Percentiles rank a stretch among this genome's conserved stretches.
phyloP scores from a whole-genome alignment of 2,888 invertebrate genomes.

The Ectemnius lituratus region DNA sequence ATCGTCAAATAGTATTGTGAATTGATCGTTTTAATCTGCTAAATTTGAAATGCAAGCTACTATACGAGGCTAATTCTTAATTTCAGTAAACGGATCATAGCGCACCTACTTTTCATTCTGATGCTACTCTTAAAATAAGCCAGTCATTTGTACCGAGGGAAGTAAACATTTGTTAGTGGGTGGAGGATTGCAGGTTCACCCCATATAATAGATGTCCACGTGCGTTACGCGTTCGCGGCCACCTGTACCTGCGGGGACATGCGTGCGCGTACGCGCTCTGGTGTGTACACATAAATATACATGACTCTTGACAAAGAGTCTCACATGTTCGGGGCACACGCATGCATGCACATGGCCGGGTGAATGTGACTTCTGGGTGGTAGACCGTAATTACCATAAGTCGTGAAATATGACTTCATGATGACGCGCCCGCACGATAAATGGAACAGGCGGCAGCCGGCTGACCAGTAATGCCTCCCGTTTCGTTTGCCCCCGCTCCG shows the following conservation, averaged over 20 bases:
- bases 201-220: constrained; percentile 4
- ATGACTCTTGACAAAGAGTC: constrained; percentile 55
- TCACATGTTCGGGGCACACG: constrained; percentile 31
- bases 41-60: too few species aligned
- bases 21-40: too few species aligned
- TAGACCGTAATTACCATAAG: constrained; percentile 75
- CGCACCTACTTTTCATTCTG: too few species aligned
- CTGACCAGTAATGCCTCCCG: constrained; percentile 56
- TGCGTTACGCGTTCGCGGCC: constrained; percentile 9
- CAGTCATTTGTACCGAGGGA: too few species aligned
- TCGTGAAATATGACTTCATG: constrained; percentile 76
- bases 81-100: too few species aligned
- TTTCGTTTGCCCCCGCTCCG: constrained; percentile 29
- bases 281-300: constrained; percentile 35
- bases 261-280: neutral
- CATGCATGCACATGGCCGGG: constrained; percentile 24
- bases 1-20: too few species aligned
- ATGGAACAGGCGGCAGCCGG: constrained; percentile 65
- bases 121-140: too few species aligned
- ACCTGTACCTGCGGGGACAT: neutral
- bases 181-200: neutral
- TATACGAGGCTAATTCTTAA: too few species aligned
- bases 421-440: constrained; percentile 71
- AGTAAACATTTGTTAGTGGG: too few species aligned
- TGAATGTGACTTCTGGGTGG: constrained; percentile 68